Evolutionary conservation across 1,140 invertebrate genomes (phyloP).

Genomic region (Drosophila gunungcola): DNA sequence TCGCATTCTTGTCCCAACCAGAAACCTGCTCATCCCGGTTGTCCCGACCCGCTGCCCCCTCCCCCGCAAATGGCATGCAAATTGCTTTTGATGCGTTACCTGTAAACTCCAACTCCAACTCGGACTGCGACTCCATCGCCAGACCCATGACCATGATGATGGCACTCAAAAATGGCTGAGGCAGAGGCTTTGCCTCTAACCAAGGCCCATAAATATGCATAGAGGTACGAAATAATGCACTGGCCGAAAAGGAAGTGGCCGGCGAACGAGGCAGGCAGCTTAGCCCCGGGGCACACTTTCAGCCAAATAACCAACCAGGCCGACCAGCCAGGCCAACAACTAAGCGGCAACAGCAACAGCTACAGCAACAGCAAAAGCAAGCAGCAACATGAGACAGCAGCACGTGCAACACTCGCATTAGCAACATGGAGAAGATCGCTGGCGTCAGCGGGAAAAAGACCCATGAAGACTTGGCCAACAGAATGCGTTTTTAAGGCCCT

Average conservation of each 20-base stretch:
- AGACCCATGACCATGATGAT: constrained; percentile 58
- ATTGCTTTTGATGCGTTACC: constrained; percentile 80
- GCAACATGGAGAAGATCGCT: constrained; percentile 57
- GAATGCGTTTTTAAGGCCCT: constrained; percentile 72
- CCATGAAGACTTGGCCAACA: constrained; percentile 45
- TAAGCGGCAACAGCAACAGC: constrained; percentile 32
- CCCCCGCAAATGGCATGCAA: constrained; percentile 75
- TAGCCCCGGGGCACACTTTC: constrained; percentile 77
- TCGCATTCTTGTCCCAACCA: constrained; percentile 55
- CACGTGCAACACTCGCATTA: constrained; percentile 67
- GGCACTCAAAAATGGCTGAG: constrained; percentile 81
- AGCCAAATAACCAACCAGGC: constrained; percentile 19
- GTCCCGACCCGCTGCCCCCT: not conserved
- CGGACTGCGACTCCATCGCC: constrained; percentile 4
- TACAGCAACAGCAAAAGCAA: constrained; percentile 43
- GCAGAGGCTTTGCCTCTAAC: constrained; percentile 14
- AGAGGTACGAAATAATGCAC: constrained; percentile 56
- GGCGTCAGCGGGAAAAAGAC: constrained; percentile 56
- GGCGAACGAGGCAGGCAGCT: constrained; percentile 52
- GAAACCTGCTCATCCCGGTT: constrained; percentile 60
- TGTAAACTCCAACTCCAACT: constrained; percentile 31
- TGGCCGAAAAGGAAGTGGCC: constrained; percentile 65
- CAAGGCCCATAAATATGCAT: constrained; percentile 76
- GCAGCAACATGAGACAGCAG: constrained; percentile 52
- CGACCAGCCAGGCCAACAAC: constrained; percentile 44